Evolutionary conservation across 2,797 vertebrate species (phyloP).

Genomic region (Alectoris magna): DNA sequence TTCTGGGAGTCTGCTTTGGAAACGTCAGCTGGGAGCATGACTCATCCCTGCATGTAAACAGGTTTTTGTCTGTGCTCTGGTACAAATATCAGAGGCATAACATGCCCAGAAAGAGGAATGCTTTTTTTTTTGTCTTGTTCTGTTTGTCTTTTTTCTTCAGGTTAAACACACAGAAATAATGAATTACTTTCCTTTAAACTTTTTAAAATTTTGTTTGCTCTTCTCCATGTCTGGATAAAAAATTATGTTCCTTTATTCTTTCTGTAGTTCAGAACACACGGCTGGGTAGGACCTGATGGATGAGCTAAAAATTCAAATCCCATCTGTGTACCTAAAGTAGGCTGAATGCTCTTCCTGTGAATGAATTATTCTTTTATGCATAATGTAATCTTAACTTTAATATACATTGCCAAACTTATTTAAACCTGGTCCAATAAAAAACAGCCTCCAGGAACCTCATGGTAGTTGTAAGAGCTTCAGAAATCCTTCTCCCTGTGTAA

Average conservation of each 20-base stretch:
- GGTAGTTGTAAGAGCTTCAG: slow-evolving; percentile 26
- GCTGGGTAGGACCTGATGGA: not conserved
- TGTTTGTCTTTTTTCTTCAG: not conserved
- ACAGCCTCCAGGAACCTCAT: slow-evolving; percentile 1
- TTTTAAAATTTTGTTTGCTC: fast-evolving
- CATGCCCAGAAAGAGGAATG: not conserved
- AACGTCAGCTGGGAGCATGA: slow-evolving; percentile 23
- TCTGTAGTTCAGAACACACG: not conserved
- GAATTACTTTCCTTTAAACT: not conserved
- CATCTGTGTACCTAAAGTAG: not conserved
- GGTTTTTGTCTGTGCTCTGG: not conserved
- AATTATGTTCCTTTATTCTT: not conserved
- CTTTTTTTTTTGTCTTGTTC: not conserved
- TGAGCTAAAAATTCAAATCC: not conserved
- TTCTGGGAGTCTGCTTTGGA: slow-evolving; percentile 9
- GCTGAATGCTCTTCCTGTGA: not conserved
- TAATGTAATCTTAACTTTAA: not conserved
- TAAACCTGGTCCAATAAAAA: not conserved
- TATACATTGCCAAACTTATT: not conserved
- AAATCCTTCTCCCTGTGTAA: slow-evolving; percentile 23
- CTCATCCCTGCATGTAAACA: not conserved
- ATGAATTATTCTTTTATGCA: not conserved
- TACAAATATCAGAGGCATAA: slow-evolving; percentile 3
- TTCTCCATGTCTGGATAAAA: not conserved
- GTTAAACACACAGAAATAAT: not conserved